These are phyloP conservation scores for Agonopterix arenella DNA, from an alignment of 2,888 invertebrate genomes.

Conservation along the genomic window DNA sequence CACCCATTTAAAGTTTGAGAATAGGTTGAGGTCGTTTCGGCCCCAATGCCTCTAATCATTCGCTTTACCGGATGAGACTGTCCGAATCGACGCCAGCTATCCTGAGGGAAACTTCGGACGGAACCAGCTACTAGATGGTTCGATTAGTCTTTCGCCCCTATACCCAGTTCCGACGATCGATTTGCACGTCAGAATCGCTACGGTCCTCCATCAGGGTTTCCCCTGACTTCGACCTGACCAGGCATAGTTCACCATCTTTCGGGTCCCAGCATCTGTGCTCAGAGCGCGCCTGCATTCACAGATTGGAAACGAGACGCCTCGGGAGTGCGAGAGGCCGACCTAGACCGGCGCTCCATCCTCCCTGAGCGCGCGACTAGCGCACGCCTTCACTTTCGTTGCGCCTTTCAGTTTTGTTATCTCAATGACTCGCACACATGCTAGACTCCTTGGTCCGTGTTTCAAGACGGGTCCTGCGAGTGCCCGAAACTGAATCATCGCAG, in stretches of 20 bases:
- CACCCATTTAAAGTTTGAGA: slow-evolving; percentile 88
- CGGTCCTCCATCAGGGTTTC: slow-evolving; percentile 56
- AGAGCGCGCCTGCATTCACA: slow-evolving; percentile 11
- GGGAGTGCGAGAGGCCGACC: slow-evolving; percentile 70
- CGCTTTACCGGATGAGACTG: slow-evolving; percentile 84
- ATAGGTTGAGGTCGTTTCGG: slow-evolving; percentile 84
- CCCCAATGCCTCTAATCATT: slow-evolving; percentile 85
- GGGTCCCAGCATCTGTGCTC: neutral
- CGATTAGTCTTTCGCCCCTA: slow-evolving; percentile 84
- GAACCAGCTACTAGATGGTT: slow-evolving; percentile 88
- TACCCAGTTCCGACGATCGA: slow-evolving; percentile 86
- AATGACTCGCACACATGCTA: slow-evolving; percentile 79
- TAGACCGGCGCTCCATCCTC: slow-evolving; percentile 58
- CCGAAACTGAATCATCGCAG: slow-evolving; percentile 55
- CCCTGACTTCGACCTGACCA: slow-evolving; percentile 1
- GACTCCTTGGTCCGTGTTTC: slow-evolving; percentile 57
- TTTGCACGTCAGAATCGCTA: slow-evolving; percentile 87
- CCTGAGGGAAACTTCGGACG: slow-evolving; percentile 86
- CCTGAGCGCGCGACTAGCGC: slow-evolving; percentile 38
- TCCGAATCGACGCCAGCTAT: slow-evolving; percentile 74
- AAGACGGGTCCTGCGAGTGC: slow-evolving; percentile 82
- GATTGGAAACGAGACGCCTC: slow-evolving; percentile 72
- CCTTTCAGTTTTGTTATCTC: slow-evolving; percentile 78
- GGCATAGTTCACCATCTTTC: neutral
- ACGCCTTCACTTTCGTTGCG: slow-evolving; percentile 80